phyloP scores from a whole-genome alignment of 2,888 invertebrate species.

The Pachliopta kotzebuea region DNA sequence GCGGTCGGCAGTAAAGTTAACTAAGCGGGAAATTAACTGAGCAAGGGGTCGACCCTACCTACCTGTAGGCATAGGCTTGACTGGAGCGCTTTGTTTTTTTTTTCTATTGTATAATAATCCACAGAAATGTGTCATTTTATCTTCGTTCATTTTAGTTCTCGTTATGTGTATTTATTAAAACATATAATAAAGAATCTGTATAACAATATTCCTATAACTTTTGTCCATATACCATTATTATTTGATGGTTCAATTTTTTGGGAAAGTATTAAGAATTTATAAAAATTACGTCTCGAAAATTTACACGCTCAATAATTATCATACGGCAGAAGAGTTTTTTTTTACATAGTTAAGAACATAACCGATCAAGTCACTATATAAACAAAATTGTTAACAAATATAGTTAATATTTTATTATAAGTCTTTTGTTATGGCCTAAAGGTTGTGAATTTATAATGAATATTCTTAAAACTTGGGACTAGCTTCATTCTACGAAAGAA shows the following conservation, averaged over 20 bases:
- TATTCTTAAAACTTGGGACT: too few species aligned
- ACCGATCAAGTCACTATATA: too few species aligned
- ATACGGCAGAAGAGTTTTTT: too few species aligned
- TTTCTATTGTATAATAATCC: not conserved
- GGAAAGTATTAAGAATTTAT: not conserved
- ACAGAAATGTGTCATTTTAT: not conserved
- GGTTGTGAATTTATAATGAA: too few species aligned
- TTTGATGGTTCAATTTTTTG: not conserved
- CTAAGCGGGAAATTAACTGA: slow-evolving; percentile 77
- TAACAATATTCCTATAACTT: not conserved
- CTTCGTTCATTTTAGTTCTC: not conserved
- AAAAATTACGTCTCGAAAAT: too few species aligned
- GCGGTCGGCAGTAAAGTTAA: slow-evolving; percentile 71
- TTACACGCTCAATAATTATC: too few species aligned
- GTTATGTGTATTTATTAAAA: not conserved
- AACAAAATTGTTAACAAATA: too few species aligned
- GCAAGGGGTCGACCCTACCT: slow-evolving; percentile 44
- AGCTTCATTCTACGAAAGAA: too few species aligned
- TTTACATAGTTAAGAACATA: too few species aligned
- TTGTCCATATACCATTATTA: not conserved
- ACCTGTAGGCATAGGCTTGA: slow-evolving; percentile 12
- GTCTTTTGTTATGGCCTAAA: too few species aligned
- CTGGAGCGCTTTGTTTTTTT: slow-evolving; percentile 4
- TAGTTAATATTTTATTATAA: too few species aligned
- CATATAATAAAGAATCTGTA: too few species aligned